Evolutionary conservation across 1,140 invertebrate species (phyloP).

Genomic region (Calephelis nemesis): DNA sequence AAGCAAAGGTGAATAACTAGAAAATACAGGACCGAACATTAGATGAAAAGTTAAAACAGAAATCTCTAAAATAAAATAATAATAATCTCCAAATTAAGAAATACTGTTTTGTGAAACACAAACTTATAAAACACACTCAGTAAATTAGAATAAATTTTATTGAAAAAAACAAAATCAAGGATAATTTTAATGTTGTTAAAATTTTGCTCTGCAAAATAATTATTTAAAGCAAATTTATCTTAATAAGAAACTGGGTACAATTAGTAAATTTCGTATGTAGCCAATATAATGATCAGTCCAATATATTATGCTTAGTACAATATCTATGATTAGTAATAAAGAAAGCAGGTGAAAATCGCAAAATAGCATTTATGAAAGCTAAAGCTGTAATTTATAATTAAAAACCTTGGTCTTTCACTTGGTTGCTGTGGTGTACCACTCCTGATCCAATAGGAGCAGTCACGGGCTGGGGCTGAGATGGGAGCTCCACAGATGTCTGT

Average conservation of each 20-base stretch:
- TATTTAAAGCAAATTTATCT: neutral
- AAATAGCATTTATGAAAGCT: slow-evolving; percentile 58
- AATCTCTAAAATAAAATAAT: too few relatives aligned
- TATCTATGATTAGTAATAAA: slow-evolving; percentile 16
- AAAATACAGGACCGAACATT: too few relatives aligned
- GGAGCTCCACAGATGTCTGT: slow-evolving; percentile 70
- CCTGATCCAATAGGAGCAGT: slow-evolving; percentile 70
- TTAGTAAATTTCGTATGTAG: neutral
- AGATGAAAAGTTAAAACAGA: too few relatives aligned
- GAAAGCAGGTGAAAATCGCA: slow-evolving; percentile 61
- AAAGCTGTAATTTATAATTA: slow-evolving; percentile 48
- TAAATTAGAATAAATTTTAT: too few relatives aligned
- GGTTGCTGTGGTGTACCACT: slow-evolving; percentile 77
- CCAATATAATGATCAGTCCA: neutral
- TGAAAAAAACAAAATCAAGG: too few relatives aligned
- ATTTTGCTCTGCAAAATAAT: too few relatives aligned
- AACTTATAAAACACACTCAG: too few relatives aligned
- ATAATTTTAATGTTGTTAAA: too few relatives aligned
- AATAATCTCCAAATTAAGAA: too few relatives aligned
- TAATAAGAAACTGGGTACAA: neutral
- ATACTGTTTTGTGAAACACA: too few relatives aligned
- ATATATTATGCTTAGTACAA: neutral
- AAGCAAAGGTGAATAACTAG: too few relatives aligned
- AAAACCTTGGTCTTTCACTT: slow-evolving; percentile 85
- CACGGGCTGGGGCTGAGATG: slow-evolving; percentile 57